Evolutionary conservation across 2,888 invertebrate genomes (phyloP).

Genomic region (Phengaris arion): DNA sequence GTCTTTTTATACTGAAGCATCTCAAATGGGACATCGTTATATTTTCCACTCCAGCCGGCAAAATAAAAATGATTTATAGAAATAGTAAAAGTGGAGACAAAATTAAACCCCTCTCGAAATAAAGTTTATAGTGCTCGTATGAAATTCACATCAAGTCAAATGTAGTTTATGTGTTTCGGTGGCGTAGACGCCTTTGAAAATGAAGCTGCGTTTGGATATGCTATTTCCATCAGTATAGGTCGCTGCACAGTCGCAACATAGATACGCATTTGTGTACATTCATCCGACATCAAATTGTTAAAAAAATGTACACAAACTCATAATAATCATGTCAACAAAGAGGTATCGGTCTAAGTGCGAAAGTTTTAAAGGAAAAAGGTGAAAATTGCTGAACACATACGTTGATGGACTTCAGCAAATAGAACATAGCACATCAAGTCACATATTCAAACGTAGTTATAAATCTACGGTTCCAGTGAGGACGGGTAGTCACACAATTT

Average conservation of each 20-base stretch:
- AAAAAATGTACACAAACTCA: not conserved
- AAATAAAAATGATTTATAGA: conserved; percentile 25
- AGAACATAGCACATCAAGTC: no score
- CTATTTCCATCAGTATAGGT: conserved; percentile 3
- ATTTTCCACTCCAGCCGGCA: not conserved
- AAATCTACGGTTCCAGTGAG: not conserved
- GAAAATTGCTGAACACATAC: no score
- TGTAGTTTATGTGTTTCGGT: conserved; percentile 11
- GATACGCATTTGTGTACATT: not conserved
- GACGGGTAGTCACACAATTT: not conserved
- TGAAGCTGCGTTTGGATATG: not conserved
- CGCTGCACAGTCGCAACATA: not conserved
- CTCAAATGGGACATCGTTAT: not conserved
- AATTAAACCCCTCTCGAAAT: conserved; percentile 21
- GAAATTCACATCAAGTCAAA: conserved; percentile 8
- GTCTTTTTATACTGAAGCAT: not conserved
- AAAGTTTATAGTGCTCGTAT: conserved; percentile 22
- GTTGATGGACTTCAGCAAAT: no score
- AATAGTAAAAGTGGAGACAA: conserved; percentile 9
- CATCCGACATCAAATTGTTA: not conserved
- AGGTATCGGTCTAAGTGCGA: no score
- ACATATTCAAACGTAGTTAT: no score
- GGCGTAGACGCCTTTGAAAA: not conserved
- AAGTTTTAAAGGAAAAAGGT: no score
- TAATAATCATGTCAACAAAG: no score